Percentiles rank a stretch among this genome's conserved stretches.
phyloP scores from a whole-genome alignment of 2,888 invertebrate species.

The Lymantria dispar region DNA sequence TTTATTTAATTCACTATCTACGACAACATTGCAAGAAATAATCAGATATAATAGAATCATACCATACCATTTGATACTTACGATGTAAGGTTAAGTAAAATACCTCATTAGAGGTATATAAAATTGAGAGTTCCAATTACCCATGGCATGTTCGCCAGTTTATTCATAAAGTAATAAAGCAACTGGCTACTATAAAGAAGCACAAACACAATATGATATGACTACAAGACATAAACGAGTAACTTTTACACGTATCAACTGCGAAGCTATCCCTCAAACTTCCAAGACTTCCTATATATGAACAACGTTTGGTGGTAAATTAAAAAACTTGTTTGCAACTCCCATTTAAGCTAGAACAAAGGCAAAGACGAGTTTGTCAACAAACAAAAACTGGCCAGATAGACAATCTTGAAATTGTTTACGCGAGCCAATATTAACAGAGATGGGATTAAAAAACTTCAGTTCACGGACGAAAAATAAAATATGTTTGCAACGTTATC shows the following conservation, averaged over 20 bases:
- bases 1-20: no score
- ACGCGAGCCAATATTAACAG: conserved; percentile 15
- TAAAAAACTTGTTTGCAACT: conserved; percentile 35
- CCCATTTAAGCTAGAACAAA: conserved; percentile 32
- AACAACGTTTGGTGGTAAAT: conserved; percentile 25
- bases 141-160: no score
- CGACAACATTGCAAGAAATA: no score
- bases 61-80: no score
- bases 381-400: conserved; percentile 24
- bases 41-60: no score
- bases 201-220: conserved; percentile 4
- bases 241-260: conserved; percentile 13
- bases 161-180: no score
- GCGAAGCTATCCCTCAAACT: no score
- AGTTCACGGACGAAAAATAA: conserved; percentile 1
- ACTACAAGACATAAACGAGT: conserved; percentile 21
- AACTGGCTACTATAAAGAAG: no score
- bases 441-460: conserved; percentile 29
- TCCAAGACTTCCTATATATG: neutral
- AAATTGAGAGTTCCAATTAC: no score
- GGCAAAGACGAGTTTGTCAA: conserved; percentile 15
- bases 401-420: conserved; percentile 32
- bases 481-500: conserved; percentile 12
- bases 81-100: no score
- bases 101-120: no score